These are phyloP conservation scores for Carassius carassius DNA, from an alignment of 2,113 vertebrate genomes.

Conservation along the genomic window DNA sequence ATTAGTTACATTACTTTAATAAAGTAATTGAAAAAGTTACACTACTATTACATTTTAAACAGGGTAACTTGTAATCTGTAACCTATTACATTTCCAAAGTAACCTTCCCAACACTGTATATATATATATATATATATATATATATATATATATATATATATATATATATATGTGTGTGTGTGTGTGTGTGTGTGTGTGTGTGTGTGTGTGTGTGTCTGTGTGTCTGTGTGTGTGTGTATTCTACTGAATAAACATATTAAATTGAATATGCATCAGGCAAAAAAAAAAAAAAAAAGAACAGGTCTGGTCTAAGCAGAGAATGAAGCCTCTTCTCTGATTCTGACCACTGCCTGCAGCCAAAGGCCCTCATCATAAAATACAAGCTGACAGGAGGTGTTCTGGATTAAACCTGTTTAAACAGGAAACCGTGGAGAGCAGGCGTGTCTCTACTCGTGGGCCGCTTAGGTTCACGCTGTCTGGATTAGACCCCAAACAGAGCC, in stretches of 20 bases:
- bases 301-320: constrained; percentile 20
- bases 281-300: neutral
- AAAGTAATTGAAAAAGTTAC: too few relatives aligned
- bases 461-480: constrained; percentile 54
- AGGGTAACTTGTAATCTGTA: too few relatives aligned
- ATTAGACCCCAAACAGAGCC: constrained; percentile 60
- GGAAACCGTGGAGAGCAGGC: constrained; percentile 62
- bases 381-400: constrained; percentile 34
- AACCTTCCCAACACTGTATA: too few relatives aligned
- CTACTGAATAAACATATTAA: neutral
- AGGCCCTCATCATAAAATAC: constrained; percentile 34
- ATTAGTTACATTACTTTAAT: too few relatives aligned
- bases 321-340: constrained; percentile 13
- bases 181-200: too few relatives aligned
- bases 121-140: too few relatives aligned
- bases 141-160: too few relatives aligned
- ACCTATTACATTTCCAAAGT: too few relatives aligned
- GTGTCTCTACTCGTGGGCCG: constrained; percentile 54
- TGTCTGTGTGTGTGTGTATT: neutral
- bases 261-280: neutral
- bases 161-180: too few relatives aligned
- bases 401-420: constrained; percentile 54
- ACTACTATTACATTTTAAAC: too few relatives aligned
- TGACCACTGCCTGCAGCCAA: constrained; percentile 14
- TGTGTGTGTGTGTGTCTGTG: too few relatives aligned